Conservation (phyloP, 2,888 invertebrate genomes). For the Ecliptopera silaceata region DNA sequence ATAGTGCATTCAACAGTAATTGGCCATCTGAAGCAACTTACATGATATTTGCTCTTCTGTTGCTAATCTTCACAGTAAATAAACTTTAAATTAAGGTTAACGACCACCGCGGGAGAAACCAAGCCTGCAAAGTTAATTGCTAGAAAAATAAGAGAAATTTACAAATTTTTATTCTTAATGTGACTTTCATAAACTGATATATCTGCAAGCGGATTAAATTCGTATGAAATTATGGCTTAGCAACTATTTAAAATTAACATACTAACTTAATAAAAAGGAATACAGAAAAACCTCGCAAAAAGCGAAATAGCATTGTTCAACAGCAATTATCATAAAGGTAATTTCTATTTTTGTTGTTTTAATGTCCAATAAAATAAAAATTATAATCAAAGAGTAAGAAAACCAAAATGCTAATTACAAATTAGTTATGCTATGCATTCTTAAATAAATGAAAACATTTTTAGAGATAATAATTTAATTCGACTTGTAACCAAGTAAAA, state of each 20-base stretch:
- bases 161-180: constrained; percentile 2
- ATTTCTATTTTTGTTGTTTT: too few species aligned
- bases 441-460: constrained; percentile 3
- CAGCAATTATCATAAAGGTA: too few species aligned
- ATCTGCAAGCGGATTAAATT: background rate
- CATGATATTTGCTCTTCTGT: constrained; percentile 12
- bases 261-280: too few species aligned
- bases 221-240: too few species aligned
- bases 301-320: too few species aligned
- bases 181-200: background rate
- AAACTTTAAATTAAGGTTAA: constrained; percentile 31
- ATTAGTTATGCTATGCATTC: constrained; percentile 24
- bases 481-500: too few species aligned
- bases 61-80: constrained; percentile 29
- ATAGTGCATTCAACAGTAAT: constrained; percentile 8
- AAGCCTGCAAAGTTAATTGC: constrained; percentile 21
- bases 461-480: background rate
- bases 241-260: too few species aligned
- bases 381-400: background rate
- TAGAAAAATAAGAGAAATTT: constrained; percentile 15
- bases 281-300: too few species aligned
- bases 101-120: constrained; percentile 17
- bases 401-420: constrained; percentile 16
- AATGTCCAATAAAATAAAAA: background rate
- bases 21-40: constrained; percentile 11